A percentile compares a stretch with the other conserved stretches of the same genome.
phyloP scores from a whole-genome alignment of 92 coral and sea anemone genomes.

The Bergia puertoricense region DNA sequence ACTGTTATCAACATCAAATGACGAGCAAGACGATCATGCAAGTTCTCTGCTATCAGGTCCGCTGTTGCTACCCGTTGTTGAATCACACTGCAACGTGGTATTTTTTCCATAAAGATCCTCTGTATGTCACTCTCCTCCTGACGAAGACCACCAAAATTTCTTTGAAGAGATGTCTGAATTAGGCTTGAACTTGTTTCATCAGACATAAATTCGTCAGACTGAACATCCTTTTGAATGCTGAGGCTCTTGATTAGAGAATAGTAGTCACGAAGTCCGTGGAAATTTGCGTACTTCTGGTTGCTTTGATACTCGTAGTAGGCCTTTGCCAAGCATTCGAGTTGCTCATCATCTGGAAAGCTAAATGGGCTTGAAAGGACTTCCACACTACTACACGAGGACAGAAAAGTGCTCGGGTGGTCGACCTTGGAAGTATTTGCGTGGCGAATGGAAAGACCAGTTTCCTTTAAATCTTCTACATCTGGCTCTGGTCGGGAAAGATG shows the following conservation, averaged over 20 bases:
- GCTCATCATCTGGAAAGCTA: conserved; percentile 42
- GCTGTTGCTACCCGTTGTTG: conserved; percentile 65
- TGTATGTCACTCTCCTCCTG: conserved; percentile 70
- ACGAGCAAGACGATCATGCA: conserved; percentile 80
- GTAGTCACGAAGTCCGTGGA: conserved; percentile 98
- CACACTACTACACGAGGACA: not conserved
- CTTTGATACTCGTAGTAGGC: conserved; percentile 81
- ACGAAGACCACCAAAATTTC: conserved; percentile 94
- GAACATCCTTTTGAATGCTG: conserved; percentile 39
- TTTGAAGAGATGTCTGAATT: conserved; percentile 79
- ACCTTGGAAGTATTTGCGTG: conserved; percentile 43
- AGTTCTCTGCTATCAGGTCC: conserved; percentile 79
- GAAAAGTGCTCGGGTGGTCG: conserved; percentile 17
- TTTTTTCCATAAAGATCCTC: conserved; percentile 66
- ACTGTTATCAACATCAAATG: conserved; percentile 95
- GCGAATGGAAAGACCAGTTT: conserved; percentile 90
- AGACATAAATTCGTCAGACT: conserved; percentile 17
- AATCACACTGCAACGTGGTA: conserved; percentile 40
- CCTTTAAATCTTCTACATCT: conserved; percentile 75
- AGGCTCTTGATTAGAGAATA: conserved; percentile 91
- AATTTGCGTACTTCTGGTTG: conserved; percentile 74
- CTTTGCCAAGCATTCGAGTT: conserved; percentile 78
- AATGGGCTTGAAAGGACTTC: not conserved
- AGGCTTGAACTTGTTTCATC: conserved; percentile 50
- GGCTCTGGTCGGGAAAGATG: conserved; percentile 99